Evolutionary conservation across 2,797 vertebrate genomes (phyloP), one percentile per base, ranked within the genome.

Genomic region (Percopsis omiscomaycus): DNA sequence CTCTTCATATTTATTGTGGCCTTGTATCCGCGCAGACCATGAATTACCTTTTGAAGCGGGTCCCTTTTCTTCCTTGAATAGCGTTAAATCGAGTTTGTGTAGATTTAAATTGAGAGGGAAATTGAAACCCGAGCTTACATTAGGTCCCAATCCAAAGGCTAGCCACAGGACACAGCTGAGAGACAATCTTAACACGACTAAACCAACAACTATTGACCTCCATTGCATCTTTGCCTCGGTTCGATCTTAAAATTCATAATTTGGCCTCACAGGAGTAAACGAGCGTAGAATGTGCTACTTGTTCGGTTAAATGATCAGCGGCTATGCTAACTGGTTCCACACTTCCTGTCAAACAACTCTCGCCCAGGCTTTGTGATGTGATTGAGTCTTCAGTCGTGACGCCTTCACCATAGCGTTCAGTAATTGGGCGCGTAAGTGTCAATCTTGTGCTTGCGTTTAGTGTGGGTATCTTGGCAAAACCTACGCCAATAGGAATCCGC

Each of bases 161-260:
- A 96, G 85, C 92, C 94, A 94, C 70, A 96, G 78, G 48, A 94
- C 87, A 57, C 90, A 95, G 68, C 93, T 94, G 59, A 97, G 89
- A 62, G 93, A 93, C 63, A 98, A 86, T 79, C 96, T 94, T 73
- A 98, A 83, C 54, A 97, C 88, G 73, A 97, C 83, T 83, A 98
- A 91, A 84, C 94, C 95, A 83, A 98, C 91, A 84, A 98, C 91
- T 88, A 96, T 78, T 89, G 95, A 96, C 84, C 95, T 93, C 95
- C 96, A 98, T 94, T 93, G 95, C 96, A 98, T 98, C 89, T 94
- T 94, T 92, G 92, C 89, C 87, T 56, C 64, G 73, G 47, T 8
- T 80, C 82, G 71, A 50, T 87, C 60, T 87, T 90, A 75, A 89
- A 86, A 88, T 81, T 83, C 93, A 93, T 94, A 87, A 65, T 93